A percentile compares a stretch with the other conserved stretches of the same genome.
Evolutionary conservation across 2,888 invertebrate species (phyloP).

Genomic region (Serripes groenlandicus): DNA sequence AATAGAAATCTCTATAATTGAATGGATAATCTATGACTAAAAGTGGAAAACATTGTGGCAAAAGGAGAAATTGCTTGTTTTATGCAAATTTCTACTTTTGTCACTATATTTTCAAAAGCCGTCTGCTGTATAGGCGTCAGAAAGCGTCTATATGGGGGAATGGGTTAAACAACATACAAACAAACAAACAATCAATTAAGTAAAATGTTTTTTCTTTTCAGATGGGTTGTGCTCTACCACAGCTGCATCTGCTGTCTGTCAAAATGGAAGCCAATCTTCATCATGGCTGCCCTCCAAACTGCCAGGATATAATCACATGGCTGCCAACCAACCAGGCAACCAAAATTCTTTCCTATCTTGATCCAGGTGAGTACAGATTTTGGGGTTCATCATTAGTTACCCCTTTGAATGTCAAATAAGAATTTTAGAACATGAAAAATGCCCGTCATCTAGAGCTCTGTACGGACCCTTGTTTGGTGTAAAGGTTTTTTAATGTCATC

Average conservation of each 20-base stretch:
- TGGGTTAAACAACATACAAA: background rate
- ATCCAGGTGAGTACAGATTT: too few species aligned
- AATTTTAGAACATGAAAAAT: too few species aligned
- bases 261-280: conserved; percentile 85
- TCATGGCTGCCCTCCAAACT: conserved; percentile 87
- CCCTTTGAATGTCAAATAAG: too few species aligned
- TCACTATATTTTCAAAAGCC: background rate
- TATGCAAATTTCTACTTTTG: background rate
- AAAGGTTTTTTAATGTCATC: too few species aligned
- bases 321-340: conserved; percentile 85
- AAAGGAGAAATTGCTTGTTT: background rate
- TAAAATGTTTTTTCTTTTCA: conserved; percentile 51
- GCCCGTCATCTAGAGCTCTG: too few species aligned
- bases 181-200: too few species aligned
- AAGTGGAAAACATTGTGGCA: background rate
- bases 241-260: conserved; percentile 86
- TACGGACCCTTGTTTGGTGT: too few species aligned
- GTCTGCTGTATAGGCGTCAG: background rate
- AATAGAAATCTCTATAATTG: background rate
- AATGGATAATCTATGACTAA: background rate
- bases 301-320: conserved; percentile 86
- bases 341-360: conserved; percentile 86
- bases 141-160: background rate
- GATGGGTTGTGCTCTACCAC: conserved; percentile 86
- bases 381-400: too few species aligned